Percentiles rank a stretch among this genome's conserved stretches.
Conservation (phyloP, 2,797 vertebrate genomes). For the Esox lucius region DNA sequence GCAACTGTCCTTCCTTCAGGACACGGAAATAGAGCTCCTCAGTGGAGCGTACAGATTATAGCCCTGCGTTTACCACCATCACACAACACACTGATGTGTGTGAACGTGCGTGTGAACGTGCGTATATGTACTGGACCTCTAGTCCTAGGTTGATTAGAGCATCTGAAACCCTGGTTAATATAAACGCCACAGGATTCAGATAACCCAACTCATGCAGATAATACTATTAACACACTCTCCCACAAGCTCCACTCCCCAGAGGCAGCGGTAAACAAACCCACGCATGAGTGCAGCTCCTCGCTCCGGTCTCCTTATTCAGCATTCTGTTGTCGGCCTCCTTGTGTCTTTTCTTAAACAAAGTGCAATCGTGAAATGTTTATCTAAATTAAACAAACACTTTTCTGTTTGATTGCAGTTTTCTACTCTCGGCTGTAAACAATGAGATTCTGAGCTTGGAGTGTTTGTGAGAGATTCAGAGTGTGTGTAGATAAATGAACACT, state of each 20-base stretch:
- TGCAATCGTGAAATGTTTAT: background rate
- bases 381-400: background rate
- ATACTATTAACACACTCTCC: background rate
- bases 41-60: background rate
- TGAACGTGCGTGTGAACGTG: background rate
- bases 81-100: background rate
- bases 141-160: background rate
- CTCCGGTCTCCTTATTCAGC: too few relatives aligned
- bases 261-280: background rate
- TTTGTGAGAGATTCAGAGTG: background rate
- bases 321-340: background rate
- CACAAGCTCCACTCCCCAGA: background rate
- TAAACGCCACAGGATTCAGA: background rate
- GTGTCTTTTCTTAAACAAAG: slow-evolving; percentile 5
- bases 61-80: background rate
- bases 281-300: background rate
- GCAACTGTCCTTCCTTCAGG: background rate
- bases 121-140: background rate
- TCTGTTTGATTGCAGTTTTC: slow-evolving; percentile 1
- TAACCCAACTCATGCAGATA: slow-evolving; percentile 2
- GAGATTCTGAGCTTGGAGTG: background rate
- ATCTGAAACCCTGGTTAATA: background rate
- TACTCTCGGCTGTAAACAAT: background rate
- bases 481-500: slow-evolving; percentile 17
- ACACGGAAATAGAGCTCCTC: background rate